Conservation (phyloP, 1,140 invertebrate species). For the Trichogramma pretiosum region DNA sequence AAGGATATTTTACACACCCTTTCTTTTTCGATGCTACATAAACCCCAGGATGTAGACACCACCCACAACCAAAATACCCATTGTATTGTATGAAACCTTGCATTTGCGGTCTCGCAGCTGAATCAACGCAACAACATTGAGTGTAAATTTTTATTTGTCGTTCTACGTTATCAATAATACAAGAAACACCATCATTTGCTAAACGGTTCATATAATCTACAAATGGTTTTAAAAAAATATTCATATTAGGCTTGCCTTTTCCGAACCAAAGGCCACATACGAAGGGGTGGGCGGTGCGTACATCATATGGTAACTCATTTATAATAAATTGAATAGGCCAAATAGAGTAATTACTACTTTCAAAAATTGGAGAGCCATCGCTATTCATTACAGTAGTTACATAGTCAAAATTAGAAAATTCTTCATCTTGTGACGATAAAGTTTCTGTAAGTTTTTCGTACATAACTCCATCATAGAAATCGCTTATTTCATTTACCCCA, state of each 20-base stretch:
- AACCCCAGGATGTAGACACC: conserved; percentile 6
- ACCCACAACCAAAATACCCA: conserved; percentile 7
- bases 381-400: no score
- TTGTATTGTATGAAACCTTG: conserved; percentile 7
- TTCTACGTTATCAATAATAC: conserved; percentile 3
- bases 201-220: conserved; percentile 1
- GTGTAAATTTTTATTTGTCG: conserved; percentile 8
- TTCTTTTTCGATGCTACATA: not conserved
- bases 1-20: not conserved
- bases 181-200: conserved; percentile 5
- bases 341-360: not conserved
- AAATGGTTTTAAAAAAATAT: conserved; percentile 6
- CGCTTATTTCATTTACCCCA: not conserved
- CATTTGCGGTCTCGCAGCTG: conserved; percentile 6
- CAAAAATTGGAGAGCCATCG: not conserved
- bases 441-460: not conserved
- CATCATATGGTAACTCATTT: not conserved
- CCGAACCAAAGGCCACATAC: not conserved
- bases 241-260: not conserved
- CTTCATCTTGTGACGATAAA: not conserved
- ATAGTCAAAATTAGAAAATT: not conserved
- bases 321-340: not conserved
- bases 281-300: not conserved
- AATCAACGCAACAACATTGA: conserved; percentile 2
- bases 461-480: not conserved